Evolutionary conservation across 2,113 vertebrate genomes (phyloP).

Genomic region (Sarotherodon lohbergeri): DNA sequence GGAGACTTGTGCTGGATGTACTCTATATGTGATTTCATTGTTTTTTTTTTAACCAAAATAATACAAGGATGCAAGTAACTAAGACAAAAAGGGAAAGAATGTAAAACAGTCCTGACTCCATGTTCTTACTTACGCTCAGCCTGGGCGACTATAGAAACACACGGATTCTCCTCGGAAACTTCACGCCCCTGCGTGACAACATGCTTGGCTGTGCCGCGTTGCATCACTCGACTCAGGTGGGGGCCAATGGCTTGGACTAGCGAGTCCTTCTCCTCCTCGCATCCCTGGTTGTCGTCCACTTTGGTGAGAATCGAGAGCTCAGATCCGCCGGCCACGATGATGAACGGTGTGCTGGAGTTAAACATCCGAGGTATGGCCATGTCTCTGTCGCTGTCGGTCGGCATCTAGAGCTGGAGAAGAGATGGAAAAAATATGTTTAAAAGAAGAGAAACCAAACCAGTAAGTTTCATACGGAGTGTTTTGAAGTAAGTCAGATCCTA

Average conservation of each 20-base stretch:
- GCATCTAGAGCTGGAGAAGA: background rate
- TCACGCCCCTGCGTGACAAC: slow-evolving; percentile 58
- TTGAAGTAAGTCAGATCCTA: accelerated
- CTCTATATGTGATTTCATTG: background rate
- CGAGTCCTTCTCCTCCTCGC: slow-evolving; percentile 28
- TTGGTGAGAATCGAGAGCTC: slow-evolving; percentile 28
- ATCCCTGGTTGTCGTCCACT: background rate
- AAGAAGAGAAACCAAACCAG: background rate
- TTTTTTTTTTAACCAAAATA: accelerated
- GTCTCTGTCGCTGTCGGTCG: background rate
- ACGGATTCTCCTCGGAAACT: slow-evolving; percentile 30
- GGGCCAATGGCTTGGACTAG: slow-evolving; percentile 28
- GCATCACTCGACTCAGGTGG: slow-evolving; percentile 67
- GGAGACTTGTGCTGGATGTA: background rate
- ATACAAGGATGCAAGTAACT: background rate
- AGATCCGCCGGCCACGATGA: background rate
- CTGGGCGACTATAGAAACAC: slow-evolving; percentile 83
- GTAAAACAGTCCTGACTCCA: background rate
- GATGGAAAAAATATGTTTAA: background rate
- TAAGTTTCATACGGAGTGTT: accelerated
- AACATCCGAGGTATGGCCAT: slow-evolving; percentile 60
- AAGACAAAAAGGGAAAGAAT: accelerated
- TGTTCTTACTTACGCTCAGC: slow-evolving; percentile 86
- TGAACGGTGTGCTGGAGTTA: slow-evolving; percentile 37
- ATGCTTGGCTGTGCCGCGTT: slow-evolving; percentile 81